These are phyloP conservation scores for Troglohyphantes excavatus DNA, from an alignment of 2,888 invertebrate genomes.

Conservation along the genomic window DNA sequence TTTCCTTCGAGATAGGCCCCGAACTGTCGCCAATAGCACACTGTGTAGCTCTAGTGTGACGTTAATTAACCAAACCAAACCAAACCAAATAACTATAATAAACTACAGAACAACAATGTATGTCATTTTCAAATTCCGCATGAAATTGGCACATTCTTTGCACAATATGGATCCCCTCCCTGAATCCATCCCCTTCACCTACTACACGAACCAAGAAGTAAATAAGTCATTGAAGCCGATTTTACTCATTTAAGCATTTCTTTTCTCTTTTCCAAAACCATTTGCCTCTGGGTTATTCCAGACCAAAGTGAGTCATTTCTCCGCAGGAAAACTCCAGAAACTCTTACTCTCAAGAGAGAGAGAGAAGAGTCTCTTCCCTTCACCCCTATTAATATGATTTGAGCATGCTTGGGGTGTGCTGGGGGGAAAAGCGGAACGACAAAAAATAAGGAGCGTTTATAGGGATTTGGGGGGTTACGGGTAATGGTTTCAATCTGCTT, in stretches of 20 bases:
- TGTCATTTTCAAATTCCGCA: too few species aligned
- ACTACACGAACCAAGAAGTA: neutral
- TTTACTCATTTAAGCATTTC: slow-evolving; percentile 62
- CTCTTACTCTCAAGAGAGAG: slow-evolving; percentile 35
- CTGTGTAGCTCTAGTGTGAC: too few species aligned
- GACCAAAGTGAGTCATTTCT: slow-evolving; percentile 49
- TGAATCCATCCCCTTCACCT: neutral
- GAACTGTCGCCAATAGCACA: too few species aligned
- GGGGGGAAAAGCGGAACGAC: neutral
- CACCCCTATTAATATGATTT: slow-evolving; percentile 39
- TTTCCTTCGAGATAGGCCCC: too few species aligned
- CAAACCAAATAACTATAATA: too few species aligned
- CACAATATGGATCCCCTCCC: slow-evolving; percentile 23
- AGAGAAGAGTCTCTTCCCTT: neutral
- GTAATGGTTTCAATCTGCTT: slow-evolving; percentile 9
- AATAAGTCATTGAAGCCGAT: slow-evolving; percentile 37
- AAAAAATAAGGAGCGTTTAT: neutral
- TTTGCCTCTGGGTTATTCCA: slow-evolving; percentile 48
- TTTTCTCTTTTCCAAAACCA: slow-evolving; percentile 22
- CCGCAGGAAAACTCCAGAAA: slow-evolving; percentile 17
- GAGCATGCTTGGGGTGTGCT: neutral
- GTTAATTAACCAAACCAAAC: too few species aligned
- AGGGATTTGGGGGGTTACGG: slow-evolving; percentile 17
- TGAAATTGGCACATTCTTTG: too few species aligned
- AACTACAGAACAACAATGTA: too few species aligned